A percentile compares a stretch with the other conserved stretches of the same genome.
These are phyloP conservation scores for Chrysaora quinquecirrha DNA, from an alignment of 30 jellyfish, hydroid and myxozoan species.

Conservation along the genomic window DNA sequence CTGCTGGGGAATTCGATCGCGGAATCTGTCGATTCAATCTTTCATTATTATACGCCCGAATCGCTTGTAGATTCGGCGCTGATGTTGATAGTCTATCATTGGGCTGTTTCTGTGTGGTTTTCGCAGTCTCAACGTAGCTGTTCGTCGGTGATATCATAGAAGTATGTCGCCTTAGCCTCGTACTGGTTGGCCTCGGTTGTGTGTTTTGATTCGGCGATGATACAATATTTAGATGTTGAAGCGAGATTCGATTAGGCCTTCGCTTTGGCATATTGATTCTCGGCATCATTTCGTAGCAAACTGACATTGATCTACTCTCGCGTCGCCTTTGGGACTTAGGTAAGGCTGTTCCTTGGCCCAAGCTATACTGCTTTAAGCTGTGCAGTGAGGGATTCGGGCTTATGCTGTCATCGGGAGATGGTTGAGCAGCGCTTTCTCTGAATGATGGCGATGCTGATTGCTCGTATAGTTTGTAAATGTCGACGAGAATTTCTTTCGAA, in stretches of 20 bases:
- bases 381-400: not conserved
- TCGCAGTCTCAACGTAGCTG: not conserved
- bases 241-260: not conserved
- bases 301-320: not conserved
- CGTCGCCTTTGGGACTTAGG: not conserved
- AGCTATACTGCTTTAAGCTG: not conserved
- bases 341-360: too few species aligned
- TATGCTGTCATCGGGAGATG: not conserved
- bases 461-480: constrained; percentile 24
- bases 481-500: constrained; percentile 32
- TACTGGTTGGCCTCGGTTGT: not conserved
- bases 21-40: too few species aligned
- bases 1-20: too few species aligned
- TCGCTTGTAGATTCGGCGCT: constrained; percentile 13
- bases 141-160: not conserved
- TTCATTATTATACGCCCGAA: not conserved
- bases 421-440: constrained; percentile 36
- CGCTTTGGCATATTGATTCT: not conserved
- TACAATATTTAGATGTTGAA: not conserved
- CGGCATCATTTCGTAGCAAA: not conserved
- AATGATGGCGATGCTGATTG: constrained; percentile 20
- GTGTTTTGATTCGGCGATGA: not conserved
- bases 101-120: not conserved
- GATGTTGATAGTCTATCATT: constrained; percentile 1
- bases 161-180: not conserved